Base-by-base conservation (phyloP, 2,113 vertebrate species). In the Bufo bufo region DNA sequence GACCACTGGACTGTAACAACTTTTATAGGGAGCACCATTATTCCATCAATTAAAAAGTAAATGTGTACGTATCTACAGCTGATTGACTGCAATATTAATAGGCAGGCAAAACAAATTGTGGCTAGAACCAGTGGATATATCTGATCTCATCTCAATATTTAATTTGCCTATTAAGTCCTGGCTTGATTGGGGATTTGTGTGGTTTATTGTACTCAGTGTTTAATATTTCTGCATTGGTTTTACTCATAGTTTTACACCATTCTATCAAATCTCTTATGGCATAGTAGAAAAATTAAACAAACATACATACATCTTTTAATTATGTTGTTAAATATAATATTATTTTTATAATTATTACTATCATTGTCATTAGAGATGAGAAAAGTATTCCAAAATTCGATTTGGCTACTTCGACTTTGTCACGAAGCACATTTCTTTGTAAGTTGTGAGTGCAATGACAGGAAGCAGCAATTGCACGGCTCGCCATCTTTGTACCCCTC, bases 11-110 rank as follows among this genome's bases (percentile, higher is more conserved):
- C 61, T 61, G 59, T 71, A 71, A 12, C 7, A 59, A 33, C 84
- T 63, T 47, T 33, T 75, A 85, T 14, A 4, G 78, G 66, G n/a
- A 9, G 23, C 8, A 65, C 20, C n/a, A 12, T 45, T 82, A 52
- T 69, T 47, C 54, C 23, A 77, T 77, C 23, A 85, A 43, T 74
- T 72, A 56, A 71, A 77, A 86, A 5, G 84, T 72, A 90, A 77
- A 90, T 58, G 80, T 50, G 80, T 63, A 23, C 13, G 12, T 79
- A 56, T 75, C 77, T 85, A 12, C 81, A 59, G 45, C 56, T 87
- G 85, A 85, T 86, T 50, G 87, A 88, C 66, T 86, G 61, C 13
- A 1, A 54, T 66, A 81, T 84, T 89, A 79, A 23, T 63, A 75
- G 6, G 16, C 20, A 11, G 10, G 4, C 6, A 74, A 72, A 88